Evolutionary conservation across 1,140 invertebrate genomes (phyloP), one percentile per base, ranked within the genome.

Genomic region (Diachasma alloeum): DNA sequence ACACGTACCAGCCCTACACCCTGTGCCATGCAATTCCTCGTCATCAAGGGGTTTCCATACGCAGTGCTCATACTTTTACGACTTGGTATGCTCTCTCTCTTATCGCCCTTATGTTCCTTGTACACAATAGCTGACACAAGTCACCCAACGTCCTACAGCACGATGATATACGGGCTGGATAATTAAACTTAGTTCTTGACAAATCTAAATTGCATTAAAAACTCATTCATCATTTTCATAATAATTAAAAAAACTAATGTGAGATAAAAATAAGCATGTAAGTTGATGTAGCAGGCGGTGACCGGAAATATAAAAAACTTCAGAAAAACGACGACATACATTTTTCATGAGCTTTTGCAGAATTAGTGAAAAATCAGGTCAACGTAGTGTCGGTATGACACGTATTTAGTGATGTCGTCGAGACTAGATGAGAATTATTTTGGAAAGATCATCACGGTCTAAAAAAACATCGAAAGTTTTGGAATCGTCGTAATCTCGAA

Each of bases 151-250:
- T 19, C 59, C 24, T 63, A 26, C 67, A 67, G 31, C 36, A 24
- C 26, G 15, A 81, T 82, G 80, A 80, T 82, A 80, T 82, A 82
- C 78, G 80, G 78, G 73, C 75, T 74, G 56, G 24, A 63, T 63
- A 22, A 63, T 63, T 63, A 63, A 63, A 31, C 59, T 63, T 53
- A 19, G 15, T 63, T 63, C 59, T 63, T 63, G 59, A 63, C 59
- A 24, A 63, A 63, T 63, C 59, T 63, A 63, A 56, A 63, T 63
- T 24, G 59, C 59, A 63, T 63, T 63, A 63, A 63, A 63, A 63
- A 15, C 22, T 26, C 59, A 63, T 63, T 63, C 19, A 31, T 63
- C 59, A 63, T 63, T 63, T 31, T 63, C 59, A n/a, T 63, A 9
- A 9, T 63, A 26, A 63, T 63, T 24, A 63, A 63, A 63, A 63